phyloP scores from a whole-genome alignment of 2,888 invertebrate genomes.

The Euzetes globulus region DNA sequence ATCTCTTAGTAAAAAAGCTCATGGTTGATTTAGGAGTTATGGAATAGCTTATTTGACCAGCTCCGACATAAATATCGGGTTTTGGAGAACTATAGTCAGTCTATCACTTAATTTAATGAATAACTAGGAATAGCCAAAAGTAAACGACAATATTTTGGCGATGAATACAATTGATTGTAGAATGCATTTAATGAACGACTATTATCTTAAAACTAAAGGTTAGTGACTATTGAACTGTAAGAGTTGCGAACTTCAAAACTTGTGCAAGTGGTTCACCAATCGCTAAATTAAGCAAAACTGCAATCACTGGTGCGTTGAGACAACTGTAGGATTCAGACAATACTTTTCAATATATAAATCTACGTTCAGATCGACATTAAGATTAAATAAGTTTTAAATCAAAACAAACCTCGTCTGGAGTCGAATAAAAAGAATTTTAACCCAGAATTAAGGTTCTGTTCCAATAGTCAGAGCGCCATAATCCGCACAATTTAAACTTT shows the following conservation, averaged over 20 bases:
- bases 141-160: too few species aligned
- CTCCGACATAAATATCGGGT: too few species aligned
- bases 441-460: not conserved
- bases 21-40: too few species aligned
- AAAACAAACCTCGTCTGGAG: not conserved
- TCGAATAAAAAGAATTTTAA: not conserved
- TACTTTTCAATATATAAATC: too few species aligned
- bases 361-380: not conserved
- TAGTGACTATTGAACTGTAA: slow-evolving; percentile 9
- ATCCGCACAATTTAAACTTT: too few species aligned
- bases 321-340: not conserved
- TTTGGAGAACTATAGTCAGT: too few species aligned
- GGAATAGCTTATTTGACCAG: too few species aligned
- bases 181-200: not conserved
- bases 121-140: too few species aligned
- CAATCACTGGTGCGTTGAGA: not conserved
- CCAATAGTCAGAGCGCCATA: too few species aligned
- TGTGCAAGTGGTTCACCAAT: slow-evolving; percentile 12
- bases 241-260: slow-evolving; percentile 3
- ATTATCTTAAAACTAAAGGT: not conserved
- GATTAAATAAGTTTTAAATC: not conserved
- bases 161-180: not conserved
- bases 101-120: too few species aligned
- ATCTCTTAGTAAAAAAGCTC: too few species aligned
- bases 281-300: slow-evolving; percentile 24